Evolutionary conservation across 1,140 invertebrate species (phyloP).

Genomic region (Hylyphantes graminicola): DNA sequence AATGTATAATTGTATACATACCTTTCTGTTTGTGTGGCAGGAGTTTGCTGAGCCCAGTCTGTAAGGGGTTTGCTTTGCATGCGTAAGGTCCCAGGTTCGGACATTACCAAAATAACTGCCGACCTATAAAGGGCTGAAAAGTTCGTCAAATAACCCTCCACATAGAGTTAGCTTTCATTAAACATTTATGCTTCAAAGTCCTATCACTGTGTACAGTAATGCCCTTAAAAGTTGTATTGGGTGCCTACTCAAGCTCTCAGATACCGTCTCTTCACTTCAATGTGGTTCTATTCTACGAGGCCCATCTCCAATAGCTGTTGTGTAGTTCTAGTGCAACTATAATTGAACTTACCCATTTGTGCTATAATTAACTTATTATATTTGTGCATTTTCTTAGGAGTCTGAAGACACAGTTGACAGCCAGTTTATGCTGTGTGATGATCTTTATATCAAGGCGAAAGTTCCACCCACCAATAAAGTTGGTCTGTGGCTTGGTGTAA

Average conservation of each 20-base stretch:
- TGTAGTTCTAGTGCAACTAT: too few relatives aligned
- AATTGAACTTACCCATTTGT: not conserved
- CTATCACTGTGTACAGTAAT: not conserved
- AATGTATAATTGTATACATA: not conserved
- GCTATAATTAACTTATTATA: not conserved
- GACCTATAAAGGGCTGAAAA: too few relatives aligned
- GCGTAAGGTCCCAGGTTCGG: too few relatives aligned
- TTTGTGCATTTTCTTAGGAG: slow-evolving; percentile 64
- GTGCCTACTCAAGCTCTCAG: not conserved
- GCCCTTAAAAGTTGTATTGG: not conserved
- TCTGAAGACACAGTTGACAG: slow-evolving; percentile 78
- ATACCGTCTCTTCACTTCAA: too few relatives aligned
- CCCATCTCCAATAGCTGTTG: too few relatives aligned
- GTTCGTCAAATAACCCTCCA: too few relatives aligned
- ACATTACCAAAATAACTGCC: too few relatives aligned
- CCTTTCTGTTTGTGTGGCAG: not conserved
- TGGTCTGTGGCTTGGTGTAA: slow-evolving; percentile 93
- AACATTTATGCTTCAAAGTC: not conserved
- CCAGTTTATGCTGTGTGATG: slow-evolving; percentile 93
- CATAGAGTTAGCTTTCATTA: not conserved
- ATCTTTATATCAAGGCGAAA: slow-evolving; percentile 90
- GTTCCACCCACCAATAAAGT: slow-evolving; percentile 92
- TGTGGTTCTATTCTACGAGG: too few relatives aligned
- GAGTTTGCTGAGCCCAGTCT: not conserved
- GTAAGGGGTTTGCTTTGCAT: not conserved